phyloP scores from a whole-genome alignment of 1,140 invertebrate species.

The Bombus ignitus region DNA sequence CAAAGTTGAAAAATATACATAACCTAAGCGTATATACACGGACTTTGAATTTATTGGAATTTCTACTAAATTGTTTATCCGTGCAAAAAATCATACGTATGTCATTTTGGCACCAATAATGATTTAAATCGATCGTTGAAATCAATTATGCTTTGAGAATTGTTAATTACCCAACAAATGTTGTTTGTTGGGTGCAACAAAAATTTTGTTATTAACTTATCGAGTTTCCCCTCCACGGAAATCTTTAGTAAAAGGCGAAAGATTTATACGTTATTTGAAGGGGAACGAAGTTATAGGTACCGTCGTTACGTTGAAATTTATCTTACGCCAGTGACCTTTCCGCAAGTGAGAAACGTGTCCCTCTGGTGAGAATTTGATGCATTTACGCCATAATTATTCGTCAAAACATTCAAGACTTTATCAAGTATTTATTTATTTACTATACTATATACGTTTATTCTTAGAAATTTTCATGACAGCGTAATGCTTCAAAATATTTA shows the following conservation, averaged over 20 bases:
- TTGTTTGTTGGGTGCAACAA: neutral
- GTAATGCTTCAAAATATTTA: too few species aligned
- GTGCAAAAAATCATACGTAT: fast-evolving
- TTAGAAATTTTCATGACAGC: too few species aligned
- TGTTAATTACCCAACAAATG: neutral
- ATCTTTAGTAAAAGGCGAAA: slow-evolving; percentile 3
- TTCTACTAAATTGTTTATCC: fast-evolving
- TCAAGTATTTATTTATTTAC: too few species aligned
- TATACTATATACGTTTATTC: too few species aligned
- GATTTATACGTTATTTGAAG: neutral
- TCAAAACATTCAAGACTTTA: too few species aligned
- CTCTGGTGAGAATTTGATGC: too few species aligned
- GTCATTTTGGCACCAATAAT: fast-evolving
- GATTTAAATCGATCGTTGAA: fast-evolving
- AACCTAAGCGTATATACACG: too few species aligned
- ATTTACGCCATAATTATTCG: too few species aligned
- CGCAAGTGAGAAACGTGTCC: too few species aligned
- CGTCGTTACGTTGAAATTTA: neutral
- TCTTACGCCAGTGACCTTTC: neutral
- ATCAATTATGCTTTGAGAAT: fast-evolving
- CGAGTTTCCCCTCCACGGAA: neutral
- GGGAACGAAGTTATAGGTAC: fast-evolving
- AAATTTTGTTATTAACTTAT: neutral
- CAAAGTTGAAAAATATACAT: too few species aligned
- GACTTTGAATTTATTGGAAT: fast-evolving